These are phyloP conservation scores for Adela reaumurella DNA, from an alignment of 2,888 invertebrate species.

Conservation along the genomic window DNA sequence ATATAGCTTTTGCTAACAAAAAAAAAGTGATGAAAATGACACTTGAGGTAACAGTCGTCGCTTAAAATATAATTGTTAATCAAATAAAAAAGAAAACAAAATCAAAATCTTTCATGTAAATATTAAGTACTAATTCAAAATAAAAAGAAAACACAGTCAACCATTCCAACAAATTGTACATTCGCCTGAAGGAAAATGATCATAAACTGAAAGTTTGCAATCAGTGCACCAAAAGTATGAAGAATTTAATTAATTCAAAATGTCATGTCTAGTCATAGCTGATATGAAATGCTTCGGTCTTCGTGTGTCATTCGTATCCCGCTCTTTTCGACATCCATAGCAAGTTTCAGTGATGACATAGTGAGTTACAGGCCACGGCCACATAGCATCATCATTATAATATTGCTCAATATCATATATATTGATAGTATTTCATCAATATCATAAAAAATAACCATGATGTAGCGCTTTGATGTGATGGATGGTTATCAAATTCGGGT, in stretches of 20 bases:
- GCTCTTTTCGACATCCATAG: slow-evolving; percentile 8
- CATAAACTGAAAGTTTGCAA: slow-evolving; percentile 2
- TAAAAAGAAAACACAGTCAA: no score
- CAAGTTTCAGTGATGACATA: slow-evolving; percentile 6
- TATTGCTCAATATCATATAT: slow-evolving; percentile 8
- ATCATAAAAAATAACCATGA: slow-evolving; percentile 7
- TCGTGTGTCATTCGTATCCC: slow-evolving; percentile 4
- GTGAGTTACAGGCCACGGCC: slow-evolving; percentile 8
- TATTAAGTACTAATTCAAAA: no score
- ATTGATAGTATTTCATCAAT: slow-evolving; percentile 8
- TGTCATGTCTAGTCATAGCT: slow-evolving; percentile 2
- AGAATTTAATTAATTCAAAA: neutral
- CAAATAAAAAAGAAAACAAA: no score
- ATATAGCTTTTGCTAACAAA: no score
- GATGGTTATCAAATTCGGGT: no score
- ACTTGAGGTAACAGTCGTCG: no score
- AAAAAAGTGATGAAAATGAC: no score
- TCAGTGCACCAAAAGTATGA: slow-evolving; percentile 2
- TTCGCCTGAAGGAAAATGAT: slow-evolving; percentile 2
- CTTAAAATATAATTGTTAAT: no score
- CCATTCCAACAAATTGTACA: slow-evolving; percentile 1
- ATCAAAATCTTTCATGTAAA: no score
- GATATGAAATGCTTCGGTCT: slow-evolving; percentile 3
- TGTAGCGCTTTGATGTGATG: slow-evolving; percentile 3
- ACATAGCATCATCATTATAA: slow-evolving; percentile 8